Percentiles rank a stretch among this genome's conserved stretches.
phyloP scores from a whole-genome alignment of 2,797 vertebrate genomes.

The Thalassophryne amazonica region DNA sequence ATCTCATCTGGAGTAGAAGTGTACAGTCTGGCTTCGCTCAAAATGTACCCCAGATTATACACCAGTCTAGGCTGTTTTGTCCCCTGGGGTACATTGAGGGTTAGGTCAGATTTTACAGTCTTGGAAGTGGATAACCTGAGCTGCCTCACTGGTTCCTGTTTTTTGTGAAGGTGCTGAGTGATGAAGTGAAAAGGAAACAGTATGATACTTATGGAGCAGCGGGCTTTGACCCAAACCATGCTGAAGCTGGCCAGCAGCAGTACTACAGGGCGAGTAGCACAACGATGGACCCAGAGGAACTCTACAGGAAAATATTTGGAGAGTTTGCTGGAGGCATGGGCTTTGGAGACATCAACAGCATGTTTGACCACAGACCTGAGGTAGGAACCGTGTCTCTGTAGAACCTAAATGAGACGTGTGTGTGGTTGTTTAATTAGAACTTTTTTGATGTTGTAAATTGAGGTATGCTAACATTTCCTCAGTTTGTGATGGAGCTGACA shows the following conservation, averaged over 20 bases:
- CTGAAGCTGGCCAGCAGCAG: conserved; percentile 66
- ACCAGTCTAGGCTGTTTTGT: too few species aligned
- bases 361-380: conserved; percentile 82
- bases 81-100: too few species aligned
- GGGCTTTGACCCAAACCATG: conserved; percentile 76
- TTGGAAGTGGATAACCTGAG: too few species aligned
- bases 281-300: conserved; percentile 87
- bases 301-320: conserved; percentile 94
- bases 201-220: conserved; percentile 87
- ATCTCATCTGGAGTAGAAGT: too few species aligned
- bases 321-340: conserved; percentile 82
- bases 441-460: neutral
- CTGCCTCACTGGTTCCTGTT: too few species aligned
- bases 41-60: too few species aligned
- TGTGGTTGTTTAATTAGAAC: neutral
- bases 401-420: too few species aligned
- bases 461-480: neutral
- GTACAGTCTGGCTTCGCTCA: too few species aligned
- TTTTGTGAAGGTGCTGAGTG: conserved; percentile 84
- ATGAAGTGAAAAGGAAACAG: conserved; percentile 91
- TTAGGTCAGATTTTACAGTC: too few species aligned
- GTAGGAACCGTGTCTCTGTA: too few species aligned
- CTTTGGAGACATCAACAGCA: conserved; percentile 82
- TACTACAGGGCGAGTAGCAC: conserved; percentile 81
- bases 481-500: conserved; percentile 94